Percentiles rank a stretch among this genome's conserved stretches.
Evolutionary conservation across 2,888 invertebrate species (phyloP).

Genomic region (Helobdella robusta): DNA sequence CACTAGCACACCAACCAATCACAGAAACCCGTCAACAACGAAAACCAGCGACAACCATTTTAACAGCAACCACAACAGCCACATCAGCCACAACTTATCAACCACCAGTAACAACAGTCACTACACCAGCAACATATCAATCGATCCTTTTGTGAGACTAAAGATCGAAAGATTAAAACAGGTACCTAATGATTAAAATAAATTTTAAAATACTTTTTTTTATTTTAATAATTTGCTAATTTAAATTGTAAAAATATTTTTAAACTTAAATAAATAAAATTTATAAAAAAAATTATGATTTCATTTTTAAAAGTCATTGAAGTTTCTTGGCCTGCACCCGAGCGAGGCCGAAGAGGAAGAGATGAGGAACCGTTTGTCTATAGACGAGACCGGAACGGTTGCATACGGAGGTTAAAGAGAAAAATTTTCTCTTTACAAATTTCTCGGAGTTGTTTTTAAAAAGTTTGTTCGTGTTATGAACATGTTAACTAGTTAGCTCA

Average conservation of each 20-base stretch:
- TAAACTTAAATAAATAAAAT: background rate
- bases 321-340: conserved; percentile 16
- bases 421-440: background rate
- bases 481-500: too few species aligned
- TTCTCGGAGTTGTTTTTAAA: too few species aligned
- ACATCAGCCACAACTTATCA: too few species aligned
- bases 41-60: too few species aligned
- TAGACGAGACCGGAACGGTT: conserved; percentile 4
- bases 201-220: background rate
- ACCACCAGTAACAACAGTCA: too few species aligned
- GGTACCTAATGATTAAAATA: background rate
- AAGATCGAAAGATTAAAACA: conserved; percentile 4
- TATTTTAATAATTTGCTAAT: background rate
- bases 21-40: too few species aligned
- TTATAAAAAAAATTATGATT: background rate
- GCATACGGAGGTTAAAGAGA: conserved; percentile 5
- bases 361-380: background rate
- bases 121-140: background rate
- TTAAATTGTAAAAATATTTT: background rate
- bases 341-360: conserved; percentile 1
- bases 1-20: too few species aligned
- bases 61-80: too few species aligned
- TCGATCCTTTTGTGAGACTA: conserved; percentile 9
- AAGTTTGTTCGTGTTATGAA: too few species aligned
- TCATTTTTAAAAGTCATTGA: conserved; percentile 12